Evolutionary conservation across 2,797 vertebrate genomes (phyloP), one percentile per base, ranked within the genome.

Genomic region (Lacerta agilis): DNA sequence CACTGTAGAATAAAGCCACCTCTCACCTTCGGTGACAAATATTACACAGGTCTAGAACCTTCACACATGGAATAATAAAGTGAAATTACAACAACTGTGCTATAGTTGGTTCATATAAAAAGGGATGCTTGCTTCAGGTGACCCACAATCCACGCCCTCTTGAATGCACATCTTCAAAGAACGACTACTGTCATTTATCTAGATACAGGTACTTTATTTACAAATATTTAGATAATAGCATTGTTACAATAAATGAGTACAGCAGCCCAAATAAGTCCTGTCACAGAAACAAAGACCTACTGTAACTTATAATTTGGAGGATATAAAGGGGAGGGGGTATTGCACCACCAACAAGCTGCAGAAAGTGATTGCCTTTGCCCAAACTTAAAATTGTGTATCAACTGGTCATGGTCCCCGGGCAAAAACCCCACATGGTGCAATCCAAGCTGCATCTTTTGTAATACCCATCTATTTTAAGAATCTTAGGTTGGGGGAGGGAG

Each of bases 131-230:
- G 71, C 33, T 72, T 5, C 71, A 17, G 29, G 6, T 49, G 1
- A 13, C 4, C 20, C n/a, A 20, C 20, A 36, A 6, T 75, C 49
- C 5, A 3, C 15, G 61, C 36, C 33, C 36, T 18, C 5, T 38
- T 69, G 23, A 18, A 18, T 55, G 85, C 79, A 4, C 75, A 64
- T 58, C 81, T 78, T 64, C 13, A 5, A 86, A 91, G 71, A 90
- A 87, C 75, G 25, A 6, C 38, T 4, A 71, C 43, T 18, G 78
- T 73, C 33, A 27, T 89, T 33, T 96, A 96, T 97, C 97, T 97
- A 97, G 97, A 97, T 98, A 97, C 97, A 97, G 97, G 97, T 98
- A 98, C 97, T 98, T 98, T 98, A 98, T 98, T 98, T 98, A 98
- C 98, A 98, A 98, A 98, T 96, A 98, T 97, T 98, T 97, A 97